Base-by-base conservation (phyloP, 1,140 invertebrate species). In the Bathynomus jamesi region DNA sequence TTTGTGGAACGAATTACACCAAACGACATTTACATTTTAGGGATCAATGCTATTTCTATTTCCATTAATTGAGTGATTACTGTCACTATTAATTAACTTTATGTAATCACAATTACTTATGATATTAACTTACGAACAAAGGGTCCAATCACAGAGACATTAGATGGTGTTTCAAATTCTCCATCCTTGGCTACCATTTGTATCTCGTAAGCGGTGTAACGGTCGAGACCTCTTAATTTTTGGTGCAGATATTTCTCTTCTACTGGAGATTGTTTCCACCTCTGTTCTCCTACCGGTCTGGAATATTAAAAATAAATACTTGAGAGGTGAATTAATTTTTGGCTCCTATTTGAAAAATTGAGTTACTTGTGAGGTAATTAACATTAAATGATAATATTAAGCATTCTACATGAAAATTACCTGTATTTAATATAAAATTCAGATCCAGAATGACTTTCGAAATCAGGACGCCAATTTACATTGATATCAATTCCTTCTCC, bases 121-220 rank as follows among this genome's bases (percentile, higher is more conserved):
- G 7, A 28, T 3, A 64, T 17, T 17, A 17, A 70, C 69, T 70
- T 46, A 70, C 69, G 28, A 60, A 27, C 31, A 29, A 65, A 64
- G 61, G 69, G 61, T 65, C 62, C 69, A 17, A 70, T 70, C 30
- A 64, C 32, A 4, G 29, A 64, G 0, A 84, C 75, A 63, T 86
- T 85, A 79, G 92, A 94, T 78, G 89, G 87, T 8, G 87, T 88
- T 63, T 88, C 82, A 69, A 88, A 88, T 60, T 90, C 85, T 0
- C 94, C 95, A 82, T 98, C 95, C 61, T 95, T 93, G 21, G 95
- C 90, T 5, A 96, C 93, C 1, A 97, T 87, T 70, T 89, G 87
- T 79, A 99, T 89, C 78, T 97, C 91, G 80, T 98, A 88, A 4
- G 87, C 86, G 71, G 91, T 89, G n/a, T 91, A 93, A 4, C 90